Base-by-base conservation (phyloP, 2,888 invertebrate genomes). In the Cheilosia vernalis region DNA sequence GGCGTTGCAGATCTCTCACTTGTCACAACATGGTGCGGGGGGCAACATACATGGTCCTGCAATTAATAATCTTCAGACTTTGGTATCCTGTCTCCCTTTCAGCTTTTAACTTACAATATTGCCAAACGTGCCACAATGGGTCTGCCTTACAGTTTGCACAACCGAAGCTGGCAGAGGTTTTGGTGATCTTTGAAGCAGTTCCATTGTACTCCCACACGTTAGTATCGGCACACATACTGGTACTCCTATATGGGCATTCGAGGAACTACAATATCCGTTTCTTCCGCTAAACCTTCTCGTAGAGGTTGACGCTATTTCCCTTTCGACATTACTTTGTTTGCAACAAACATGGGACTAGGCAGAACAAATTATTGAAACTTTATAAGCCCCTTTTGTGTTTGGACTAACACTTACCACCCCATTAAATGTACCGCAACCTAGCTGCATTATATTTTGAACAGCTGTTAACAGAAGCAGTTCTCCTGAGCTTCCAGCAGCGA, bases 91-190 rank as follows among this genome's bases (percentile, higher is more conserved):
- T n/a, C 6, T 44, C 7, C n/a, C 7, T 17, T 24, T 9, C 1
- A 60, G 15, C 4, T 5, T 7, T 10, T 7, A 27, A 61, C 60
- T 61, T 44, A 61, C 60, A 13, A 42, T 2, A 13, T 44, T n/a
- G 2, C 15, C 10, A 15, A 61, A 61, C 4, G 61, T 61, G 9
- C 47, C 61, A 61, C 61, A 61, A 15, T 61, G 61, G 4, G 61
- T 30, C 4, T 5, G 27, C 10, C 13, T 17, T 15, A 61, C 13
- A 61, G n/a, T 9, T 19, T 61, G 10, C 0, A 2, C 10, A 30
- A 30, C 27, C 3, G 27, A 47, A 4, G 4, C 4, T 17, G 44
- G 44, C n/a, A 47, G 1, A 30, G 44, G 44, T 30, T 0, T 30
- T 15, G 47, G 44, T 4, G 61, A n/a, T 4, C 6, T 6, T 4